These are phyloP conservation scores for Mola mola DNA, from an alignment of 2,113 vertebrate genomes.

Conservation along the genomic window DNA sequence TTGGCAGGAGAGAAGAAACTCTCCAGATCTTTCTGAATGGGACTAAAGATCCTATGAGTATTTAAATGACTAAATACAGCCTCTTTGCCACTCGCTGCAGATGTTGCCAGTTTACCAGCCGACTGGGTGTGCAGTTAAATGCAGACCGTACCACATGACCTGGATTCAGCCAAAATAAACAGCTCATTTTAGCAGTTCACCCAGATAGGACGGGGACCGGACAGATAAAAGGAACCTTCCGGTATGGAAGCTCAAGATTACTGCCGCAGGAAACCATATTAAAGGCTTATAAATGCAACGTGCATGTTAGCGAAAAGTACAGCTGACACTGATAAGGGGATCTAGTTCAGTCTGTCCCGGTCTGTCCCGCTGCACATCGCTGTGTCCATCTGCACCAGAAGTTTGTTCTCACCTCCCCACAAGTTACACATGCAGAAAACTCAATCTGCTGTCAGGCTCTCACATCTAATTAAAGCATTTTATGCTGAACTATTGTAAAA, in stretches of 20 bases:
- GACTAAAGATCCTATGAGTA: too few species aligned
- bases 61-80: too few species aligned
- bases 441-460: not conserved
- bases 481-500: not conserved
- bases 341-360: constrained; percentile 29
- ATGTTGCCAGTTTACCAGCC: too few species aligned
- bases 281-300: constrained; percentile 48
- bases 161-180: constrained; percentile 30
- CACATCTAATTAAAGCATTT: not conserved
- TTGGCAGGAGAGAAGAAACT: too few species aligned
- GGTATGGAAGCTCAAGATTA: constrained; percentile 18
- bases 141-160: constrained; percentile 23
- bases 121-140: too few species aligned
- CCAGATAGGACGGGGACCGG: too few species aligned
- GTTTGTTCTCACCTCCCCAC: too few species aligned
- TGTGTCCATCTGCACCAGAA: too few species aligned
- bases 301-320: constrained; percentile 22
- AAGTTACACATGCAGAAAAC: too few species aligned
- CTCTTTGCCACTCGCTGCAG: too few species aligned
- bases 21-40: too few species aligned
- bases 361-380: not conserved
- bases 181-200: constrained; percentile 27
- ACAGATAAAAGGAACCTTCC: constrained; percentile 10
- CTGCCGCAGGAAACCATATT: constrained; percentile 38
- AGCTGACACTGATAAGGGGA: constrained; percentile 50